Percentiles rank a stretch among this genome's conserved stretches.
Evolutionary conservation across 2,888 invertebrate species (phyloP).

Genomic region (Aphidoletes aphidimyza): DNA sequence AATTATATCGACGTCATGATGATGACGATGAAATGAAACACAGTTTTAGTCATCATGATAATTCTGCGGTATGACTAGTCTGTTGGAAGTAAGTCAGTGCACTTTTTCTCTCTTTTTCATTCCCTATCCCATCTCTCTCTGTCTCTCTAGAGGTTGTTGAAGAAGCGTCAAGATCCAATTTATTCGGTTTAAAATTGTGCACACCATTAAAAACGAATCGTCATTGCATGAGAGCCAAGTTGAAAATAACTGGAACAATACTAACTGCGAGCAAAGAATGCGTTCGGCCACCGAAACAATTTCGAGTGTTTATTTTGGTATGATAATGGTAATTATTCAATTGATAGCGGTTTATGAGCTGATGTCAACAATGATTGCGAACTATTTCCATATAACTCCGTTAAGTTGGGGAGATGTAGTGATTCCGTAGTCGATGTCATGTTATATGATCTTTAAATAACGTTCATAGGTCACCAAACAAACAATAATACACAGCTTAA

Average conservation of each 20-base stretch:
- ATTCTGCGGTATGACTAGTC: neutral
- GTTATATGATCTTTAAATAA: neutral
- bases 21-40: constrained; percentile 35
- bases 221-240: constrained; percentile 29
- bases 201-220: constrained; percentile 32
- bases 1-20: constrained; percentile 52
- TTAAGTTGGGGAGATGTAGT: too few species aligned
- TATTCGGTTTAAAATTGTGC: constrained; percentile 22
- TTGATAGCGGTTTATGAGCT: too few species aligned
- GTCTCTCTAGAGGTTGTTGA: too few species aligned
- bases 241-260: neutral
- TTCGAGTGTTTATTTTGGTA: too few species aligned
- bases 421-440: neutral
- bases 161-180: neutral
- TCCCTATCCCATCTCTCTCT: too few species aligned
- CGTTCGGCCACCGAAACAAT: too few species aligned
- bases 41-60: neutral
- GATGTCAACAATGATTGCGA: too few species aligned
- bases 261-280: neutral
- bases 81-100: too few species aligned
- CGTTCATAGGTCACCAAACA: neutral
- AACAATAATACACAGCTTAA: too few species aligned
- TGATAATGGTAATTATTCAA: too few species aligned
- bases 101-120: too few species aligned
- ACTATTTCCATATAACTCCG: too few species aligned